phyloP scores from a whole-genome alignment of 92 coral and sea anemone genomes.

The Umimayanthus chanpuru region DNA sequence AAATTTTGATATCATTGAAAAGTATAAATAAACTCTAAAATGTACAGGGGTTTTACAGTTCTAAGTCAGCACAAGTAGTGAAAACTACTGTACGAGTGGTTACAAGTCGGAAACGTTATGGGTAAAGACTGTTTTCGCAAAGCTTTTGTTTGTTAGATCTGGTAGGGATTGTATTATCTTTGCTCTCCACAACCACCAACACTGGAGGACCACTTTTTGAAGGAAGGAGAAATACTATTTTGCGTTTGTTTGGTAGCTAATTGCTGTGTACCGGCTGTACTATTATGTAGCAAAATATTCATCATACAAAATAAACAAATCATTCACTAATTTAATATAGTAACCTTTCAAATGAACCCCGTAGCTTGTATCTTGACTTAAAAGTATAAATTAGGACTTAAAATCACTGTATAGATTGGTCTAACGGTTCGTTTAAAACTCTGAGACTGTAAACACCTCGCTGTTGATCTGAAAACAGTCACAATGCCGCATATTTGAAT shows the following conservation, averaged over 20 bases:
- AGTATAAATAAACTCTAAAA: neutral
- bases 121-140: too few species aligned
- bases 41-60: neutral
- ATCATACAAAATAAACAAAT: neutral
- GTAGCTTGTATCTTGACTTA: neutral
- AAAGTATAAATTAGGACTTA: neutral
- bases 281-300: too few species aligned
- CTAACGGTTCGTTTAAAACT: neutral
- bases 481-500: too few species aligned
- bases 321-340: neutral
- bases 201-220: neutral
- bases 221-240: neutral
- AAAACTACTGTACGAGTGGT: too few species aligned
- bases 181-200: too few species aligned
- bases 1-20: neutral
- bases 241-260: neutral
- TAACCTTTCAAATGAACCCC: neutral
- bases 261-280: too few species aligned
- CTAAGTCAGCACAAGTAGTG: neutral
- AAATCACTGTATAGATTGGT: neutral
- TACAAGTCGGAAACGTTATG: too few species aligned
- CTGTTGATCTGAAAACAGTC: neutral
- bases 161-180: too few species aligned
- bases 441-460: neutral
- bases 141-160: too few species aligned